Evolutionary conservation across 2,797 vertebrate species (phyloP), one percentile per base, ranked within the genome.

Genomic region (Spondyliosoma cantharus): DNA sequence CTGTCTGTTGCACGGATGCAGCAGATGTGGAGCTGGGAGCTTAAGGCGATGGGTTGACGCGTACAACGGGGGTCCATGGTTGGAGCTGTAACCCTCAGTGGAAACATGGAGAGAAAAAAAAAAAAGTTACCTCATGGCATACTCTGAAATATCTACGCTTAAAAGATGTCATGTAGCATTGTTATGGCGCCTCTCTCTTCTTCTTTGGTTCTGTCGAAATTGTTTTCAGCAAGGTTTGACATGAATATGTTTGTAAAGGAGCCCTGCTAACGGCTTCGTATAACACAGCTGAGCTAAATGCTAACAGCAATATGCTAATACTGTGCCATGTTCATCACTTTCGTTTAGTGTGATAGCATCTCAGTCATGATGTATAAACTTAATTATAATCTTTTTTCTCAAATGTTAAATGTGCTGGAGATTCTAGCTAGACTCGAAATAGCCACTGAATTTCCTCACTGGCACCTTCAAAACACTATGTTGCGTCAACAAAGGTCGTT

Each of bases 21-120:
- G 82, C 86, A 91, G 84, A 89, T 91, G 89, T 76, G 72, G 74
- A 12, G 65, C 73, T 62, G 67, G 29, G 82, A 74, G 89, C 87
- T 90, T 67, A 37, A 70, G 83, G 88, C 72, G 3, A 69, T 63
- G 29, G 74, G 86, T 79, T 80, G 85, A 85, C 71, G 68, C 54
- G 19, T 61, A 42, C 80, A 69, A 71, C 86, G 15, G 86, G 77
- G 81, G 73, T 80, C 71, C 16, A 0, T 48, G 75, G 66, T 63
- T 74, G 78, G 64, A 73, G 76, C 17, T n/a, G 43, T 32, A 79
- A 86, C 59, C 74, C 74, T 68, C 46, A 50, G 70, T 46, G 62
- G 25, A 45, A 67, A 63, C n/a, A 45, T n/a, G 65, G 7, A 24
- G 20, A 5, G 19, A 60, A 66, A 53, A 29, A 19, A 49, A 49